These are phyloP conservation scores for Ctenopoma multispine DNA, from an alignment of 2,797 vertebrate species.

Conservation along the genomic window DNA sequence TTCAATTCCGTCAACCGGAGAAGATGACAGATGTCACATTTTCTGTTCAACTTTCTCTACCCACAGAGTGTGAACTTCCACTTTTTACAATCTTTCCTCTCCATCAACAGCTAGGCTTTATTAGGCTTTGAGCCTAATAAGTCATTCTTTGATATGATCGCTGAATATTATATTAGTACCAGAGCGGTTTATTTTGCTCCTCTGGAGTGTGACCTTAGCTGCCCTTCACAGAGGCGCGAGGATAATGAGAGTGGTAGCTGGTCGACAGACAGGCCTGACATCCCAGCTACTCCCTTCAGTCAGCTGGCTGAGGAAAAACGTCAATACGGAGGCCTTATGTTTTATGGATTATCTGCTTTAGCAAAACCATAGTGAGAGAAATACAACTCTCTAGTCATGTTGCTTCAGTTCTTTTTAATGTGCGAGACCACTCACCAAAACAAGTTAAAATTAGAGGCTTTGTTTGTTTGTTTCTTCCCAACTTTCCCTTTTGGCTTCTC, in stretches of 20 bases:
- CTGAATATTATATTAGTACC: constrained; percentile 74
- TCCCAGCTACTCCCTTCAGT: constrained; percentile 78
- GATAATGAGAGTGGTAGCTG: constrained; percentile 81
- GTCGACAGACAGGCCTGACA: constrained; percentile 76
- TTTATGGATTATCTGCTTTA: constrained; percentile 83
- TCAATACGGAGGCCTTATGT: constrained; percentile 82
- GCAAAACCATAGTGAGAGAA: constrained; percentile 79
- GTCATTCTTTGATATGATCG: constrained; percentile 65
- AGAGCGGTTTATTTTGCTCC: constrained; percentile 72
- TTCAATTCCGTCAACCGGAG: constrained; percentile 30
- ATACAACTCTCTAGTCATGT: constrained; percentile 81
- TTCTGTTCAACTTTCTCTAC: constrained; percentile 27
- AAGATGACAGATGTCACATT: constrained; percentile 46
- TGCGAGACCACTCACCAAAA: constrained; percentile 68
- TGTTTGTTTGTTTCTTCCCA: constrained; percentile 54
- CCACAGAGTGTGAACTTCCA: constrained; percentile 52
- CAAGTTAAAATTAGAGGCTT: constrained; percentile 73
- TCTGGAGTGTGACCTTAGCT: constrained; percentile 78
- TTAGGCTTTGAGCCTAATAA: constrained; percentile 61
- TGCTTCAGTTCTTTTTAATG: constrained; percentile 72
- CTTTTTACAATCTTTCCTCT: constrained; percentile 28
- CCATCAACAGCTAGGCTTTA: constrained; percentile 54
- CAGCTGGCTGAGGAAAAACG: constrained; percentile 73
- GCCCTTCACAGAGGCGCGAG: constrained; percentile 70
- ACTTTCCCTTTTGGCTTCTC: constrained; percentile 37